phyloP scores from a whole-genome alignment of 30 jellyfish, hydroid and myxozoan species.

The Aurelia sp. region DNA sequence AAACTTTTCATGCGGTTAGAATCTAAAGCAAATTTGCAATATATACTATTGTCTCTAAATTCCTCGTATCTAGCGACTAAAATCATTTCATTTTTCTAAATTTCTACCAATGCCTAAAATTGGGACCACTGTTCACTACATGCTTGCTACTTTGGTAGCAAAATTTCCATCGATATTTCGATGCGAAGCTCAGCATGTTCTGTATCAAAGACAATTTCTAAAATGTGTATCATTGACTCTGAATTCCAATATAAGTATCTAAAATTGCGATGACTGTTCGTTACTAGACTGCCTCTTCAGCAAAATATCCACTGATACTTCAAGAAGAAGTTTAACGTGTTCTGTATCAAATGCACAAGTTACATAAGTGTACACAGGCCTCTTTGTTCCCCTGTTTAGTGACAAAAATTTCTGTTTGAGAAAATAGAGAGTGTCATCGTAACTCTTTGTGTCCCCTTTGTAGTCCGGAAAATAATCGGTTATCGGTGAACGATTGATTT shows the following conservation, averaged over 20 bases:
- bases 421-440: conserved; percentile 58
- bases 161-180: too few relatives aligned
- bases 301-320: conserved; percentile 65
- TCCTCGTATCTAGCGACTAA: too few relatives aligned
- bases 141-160: too few relatives aligned
- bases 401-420: conserved; percentile 61
- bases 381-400: conserved; percentile 49
- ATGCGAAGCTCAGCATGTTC: too few relatives aligned
- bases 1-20: too few relatives aligned
- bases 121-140: too few relatives aligned
- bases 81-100: too few relatives aligned
- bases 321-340: conserved; percentile 60
- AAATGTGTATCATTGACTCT: too few relatives aligned
- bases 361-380: conserved; percentile 63
- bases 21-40: too few relatives aligned
- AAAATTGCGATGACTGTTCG: conserved; percentile 62
- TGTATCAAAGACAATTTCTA: too few relatives aligned
- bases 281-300: conserved; percentile 62
- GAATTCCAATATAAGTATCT: background rate
- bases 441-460: conserved; percentile 68
- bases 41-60: too few relatives aligned
- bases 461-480: conserved; percentile 67
- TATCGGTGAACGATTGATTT: conserved; percentile 65
- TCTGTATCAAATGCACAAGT: conserved; percentile 69
- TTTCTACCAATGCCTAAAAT: too few relatives aligned